A percentile compares a stretch with the other conserved stretches of the same genome.
Evolutionary conservation across 1,140 invertebrate species (phyloP).

Genomic region (Ctenoplectra terminalis): DNA sequence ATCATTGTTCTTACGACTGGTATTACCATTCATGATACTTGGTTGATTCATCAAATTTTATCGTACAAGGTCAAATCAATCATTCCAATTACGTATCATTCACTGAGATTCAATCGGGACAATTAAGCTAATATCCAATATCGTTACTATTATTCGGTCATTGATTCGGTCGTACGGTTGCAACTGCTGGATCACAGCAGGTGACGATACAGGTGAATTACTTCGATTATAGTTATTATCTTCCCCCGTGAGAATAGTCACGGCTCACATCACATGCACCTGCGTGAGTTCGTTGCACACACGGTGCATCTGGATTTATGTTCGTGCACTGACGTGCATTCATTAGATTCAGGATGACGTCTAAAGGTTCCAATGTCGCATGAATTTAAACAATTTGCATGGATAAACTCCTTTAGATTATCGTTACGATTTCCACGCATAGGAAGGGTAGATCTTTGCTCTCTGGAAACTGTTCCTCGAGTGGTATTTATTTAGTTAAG

Average conservation of each 20-base stretch:
- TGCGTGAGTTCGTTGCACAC: neutral
- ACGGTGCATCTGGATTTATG: neutral
- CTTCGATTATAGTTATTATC: slow-evolving; percentile 51
- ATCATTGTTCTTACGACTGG: too few relatives aligned
- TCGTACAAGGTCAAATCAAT: neutral
- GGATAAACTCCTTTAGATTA: too few relatives aligned
- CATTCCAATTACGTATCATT: neutral
- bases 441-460: too few relatives aligned
- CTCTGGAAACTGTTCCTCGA: too few relatives aligned
- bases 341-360: too few relatives aligned
- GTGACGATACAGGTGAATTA: slow-evolving; percentile 37
- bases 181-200: neutral
- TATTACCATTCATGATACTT: neutral
- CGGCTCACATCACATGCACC: slow-evolving; percentile 5
- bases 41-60: too few relatives aligned
- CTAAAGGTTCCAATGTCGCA: too few relatives aligned
- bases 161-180: neutral
- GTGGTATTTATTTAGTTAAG: too few relatives aligned
- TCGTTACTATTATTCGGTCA: neutral
- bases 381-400: slow-evolving; percentile 57
- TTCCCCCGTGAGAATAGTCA: slow-evolving; percentile 39
- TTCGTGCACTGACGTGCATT: too few relatives aligned
- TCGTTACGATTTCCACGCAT: too few relatives aligned
- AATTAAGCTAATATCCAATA: neutral
- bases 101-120: neutral